These are phyloP conservation scores for Tetramorium alpestre DNA, from an alignment of 1,140 invertebrate genomes.

Conservation along the genomic window DNA sequence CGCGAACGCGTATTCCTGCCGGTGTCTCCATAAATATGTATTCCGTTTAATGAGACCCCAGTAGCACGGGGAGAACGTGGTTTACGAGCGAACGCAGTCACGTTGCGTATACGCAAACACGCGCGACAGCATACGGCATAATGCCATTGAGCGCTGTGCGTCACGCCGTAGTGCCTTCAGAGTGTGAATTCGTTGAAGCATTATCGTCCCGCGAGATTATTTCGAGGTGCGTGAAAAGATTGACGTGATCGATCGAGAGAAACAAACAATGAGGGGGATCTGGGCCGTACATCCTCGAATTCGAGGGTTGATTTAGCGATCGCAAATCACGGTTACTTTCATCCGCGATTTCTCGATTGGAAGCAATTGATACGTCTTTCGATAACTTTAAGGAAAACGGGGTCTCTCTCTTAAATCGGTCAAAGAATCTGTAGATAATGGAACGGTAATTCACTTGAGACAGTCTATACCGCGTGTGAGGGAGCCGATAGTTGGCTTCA, in stretches of 20 bases:
- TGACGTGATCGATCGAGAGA: background rate
- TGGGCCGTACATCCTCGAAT: background rate
- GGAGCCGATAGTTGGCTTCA: constrained; percentile 15
- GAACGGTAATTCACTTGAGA: background rate
- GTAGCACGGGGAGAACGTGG: constrained; percentile 57
- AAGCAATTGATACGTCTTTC: background rate
- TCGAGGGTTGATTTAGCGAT: background rate
- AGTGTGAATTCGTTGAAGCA: constrained; percentile 36
- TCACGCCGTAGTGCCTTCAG: constrained; percentile 52
- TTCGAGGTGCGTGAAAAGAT: background rate
- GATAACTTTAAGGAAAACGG: background rate
- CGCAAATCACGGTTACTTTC: background rate
- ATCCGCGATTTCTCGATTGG: background rate
- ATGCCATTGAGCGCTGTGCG: constrained; percentile 64
- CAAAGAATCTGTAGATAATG: constrained; percentile 7
- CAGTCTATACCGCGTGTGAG: background rate
- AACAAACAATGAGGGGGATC: background rate
- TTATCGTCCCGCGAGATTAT: constrained; percentile 28
- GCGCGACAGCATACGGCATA: constrained; percentile 51
- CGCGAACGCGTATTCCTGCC: constrained; percentile 48
- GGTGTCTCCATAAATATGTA: constrained; percentile 74
- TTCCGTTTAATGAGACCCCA: constrained; percentile 73
- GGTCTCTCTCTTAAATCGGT: background rate
- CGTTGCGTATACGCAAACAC: constrained; percentile 50
- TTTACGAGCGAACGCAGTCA: constrained; percentile 64